Base-by-base conservation (phyloP, 2,797 vertebrate species). In the Triplophysa yarkandensis region DNA sequence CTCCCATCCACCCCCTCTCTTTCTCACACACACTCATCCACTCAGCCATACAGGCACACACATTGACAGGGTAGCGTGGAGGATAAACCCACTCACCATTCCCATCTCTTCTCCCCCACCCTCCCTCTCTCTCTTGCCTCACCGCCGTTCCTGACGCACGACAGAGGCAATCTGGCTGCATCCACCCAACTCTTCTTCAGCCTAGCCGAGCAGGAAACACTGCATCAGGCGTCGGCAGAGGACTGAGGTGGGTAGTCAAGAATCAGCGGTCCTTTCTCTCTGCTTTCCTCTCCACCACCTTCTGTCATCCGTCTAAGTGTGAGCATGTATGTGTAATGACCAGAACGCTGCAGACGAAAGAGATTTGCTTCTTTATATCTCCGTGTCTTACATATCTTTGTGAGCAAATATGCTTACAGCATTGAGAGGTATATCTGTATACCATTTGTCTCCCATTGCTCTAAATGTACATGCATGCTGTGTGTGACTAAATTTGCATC, bases 221-320 rank as follows among this genome's bases (percentile, higher is more conserved):
- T 87, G 88, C 87, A 80, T 85, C 88, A 88, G 89, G 83, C 86
- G 78, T 86, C 87, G 3, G 85, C 86, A 82, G 84, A 85, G 88
- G 85, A 90, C 87, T 82, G 87, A 92, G 89, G 92, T 93, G 87
- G 89, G 91, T 92, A 77, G 54, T 68, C 32, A 6, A 69, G 60
- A 55, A 41, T 48, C 75, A 77, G 74, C 55, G 5, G 44, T 70
- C 48, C 57, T 62, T 17, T 54, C 65, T 65, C 64, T 50, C 54
- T 58, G n/a, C 68, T 68, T 74, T 52, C 23, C 8, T 44, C 55
- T 63, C 60, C 34, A 21, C 58, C 32, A 68, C 43, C 30, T 55
- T 21, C 39, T 75, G 68, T 44, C 71, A 61, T 55, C 44, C 30
- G 64, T 50, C 46, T 30, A 34, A 52, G 68, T 30, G 77, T 76